phyloP scores from a whole-genome alignment of 2,888 invertebrate species.

The Sphinx pinastri region DNA sequence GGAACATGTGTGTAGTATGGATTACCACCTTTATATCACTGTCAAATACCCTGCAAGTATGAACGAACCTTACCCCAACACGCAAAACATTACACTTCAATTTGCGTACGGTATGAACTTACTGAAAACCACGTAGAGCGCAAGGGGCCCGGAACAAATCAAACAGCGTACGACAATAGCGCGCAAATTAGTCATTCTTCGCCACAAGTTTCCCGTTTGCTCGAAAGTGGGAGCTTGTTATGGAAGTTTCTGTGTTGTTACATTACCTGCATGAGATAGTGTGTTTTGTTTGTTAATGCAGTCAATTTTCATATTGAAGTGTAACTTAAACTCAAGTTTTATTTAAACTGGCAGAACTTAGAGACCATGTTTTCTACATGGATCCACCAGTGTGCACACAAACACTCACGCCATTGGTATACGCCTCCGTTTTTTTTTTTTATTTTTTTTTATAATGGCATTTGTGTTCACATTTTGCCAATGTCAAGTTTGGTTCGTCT shows the following conservation, averaged over 20 bases:
- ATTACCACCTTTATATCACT: too few species aligned
- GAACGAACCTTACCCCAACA: conserved; percentile 23
- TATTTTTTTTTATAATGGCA: too few species aligned
- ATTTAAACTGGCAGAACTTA: too few species aligned
- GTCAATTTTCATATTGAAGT: background rate
- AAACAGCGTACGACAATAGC: conserved; percentile 51
- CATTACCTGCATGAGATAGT: background rate
- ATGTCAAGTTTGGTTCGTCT: too few species aligned
- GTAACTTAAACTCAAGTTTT: background rate
- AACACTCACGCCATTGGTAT: too few species aligned
- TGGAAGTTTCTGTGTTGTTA: conserved; percentile 10
- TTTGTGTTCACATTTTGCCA: too few species aligned
- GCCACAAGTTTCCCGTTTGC: conserved; percentile 51
- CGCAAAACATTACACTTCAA: too few species aligned
- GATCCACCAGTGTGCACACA: too few species aligned
- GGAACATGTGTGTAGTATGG: too few species aligned
- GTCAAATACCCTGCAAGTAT: background rate
- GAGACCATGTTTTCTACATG: too few species aligned
- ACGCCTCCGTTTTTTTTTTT: too few species aligned
- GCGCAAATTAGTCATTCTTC: conserved; percentile 49
- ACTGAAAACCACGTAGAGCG: conserved; percentile 19
- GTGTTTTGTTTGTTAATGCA: background rate
- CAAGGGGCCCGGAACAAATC: conserved; percentile 36
- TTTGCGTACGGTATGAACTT: background rate
- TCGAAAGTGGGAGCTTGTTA: conserved; percentile 14